Evolutionary conservation across 2,888 invertebrate genomes (phyloP), one percentile per base, ranked within the genome.

Genomic region (Marronus borbonicus): DNA sequence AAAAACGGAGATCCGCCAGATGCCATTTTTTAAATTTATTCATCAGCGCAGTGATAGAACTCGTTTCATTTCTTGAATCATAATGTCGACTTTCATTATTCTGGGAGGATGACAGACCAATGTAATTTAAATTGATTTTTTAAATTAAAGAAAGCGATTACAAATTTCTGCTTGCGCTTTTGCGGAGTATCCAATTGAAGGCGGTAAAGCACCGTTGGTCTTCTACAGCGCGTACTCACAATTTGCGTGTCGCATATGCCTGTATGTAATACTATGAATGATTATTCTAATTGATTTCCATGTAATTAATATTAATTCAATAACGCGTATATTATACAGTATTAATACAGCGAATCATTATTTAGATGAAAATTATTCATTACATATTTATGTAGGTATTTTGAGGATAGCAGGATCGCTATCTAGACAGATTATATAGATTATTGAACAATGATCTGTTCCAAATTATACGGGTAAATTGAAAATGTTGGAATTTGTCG

Each of bases 11-110:
- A 68, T 68, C 36, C n/a, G 12, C 20, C 60, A 74, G 72, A 74
- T 74, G 60, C 60, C 72, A 60, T 62, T 44, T 62, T 36, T 62
- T 17, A 74, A 74, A 60, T 74, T 74, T 74, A 74, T 74, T 74
- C 72, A 74, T 74, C 72, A 28, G 39, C 12, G 20, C 24, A 7
- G 1, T 49, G 58, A 60, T 60, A 24, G 60, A 60, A 74, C 60
- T 60, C 72, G 49, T 60, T 62, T 74, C 72, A 74, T 60, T 60
- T 49, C 24, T 14, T 60, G 60, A 60, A 74, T 74, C 39, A 74
- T 74, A 60, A 74, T 28, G 55, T 49, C 60, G 60, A 60, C 5
- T 49, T 60, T 74, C 24, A 58, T 39, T 39, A 36, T 58, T 62
- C 31, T 24, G 4, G 10, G 10, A 17, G n/a, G 17, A 17, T 20